Conservation (phyloP, 2,797 vertebrate species). For the Rhinogobio ventralis region DNA sequence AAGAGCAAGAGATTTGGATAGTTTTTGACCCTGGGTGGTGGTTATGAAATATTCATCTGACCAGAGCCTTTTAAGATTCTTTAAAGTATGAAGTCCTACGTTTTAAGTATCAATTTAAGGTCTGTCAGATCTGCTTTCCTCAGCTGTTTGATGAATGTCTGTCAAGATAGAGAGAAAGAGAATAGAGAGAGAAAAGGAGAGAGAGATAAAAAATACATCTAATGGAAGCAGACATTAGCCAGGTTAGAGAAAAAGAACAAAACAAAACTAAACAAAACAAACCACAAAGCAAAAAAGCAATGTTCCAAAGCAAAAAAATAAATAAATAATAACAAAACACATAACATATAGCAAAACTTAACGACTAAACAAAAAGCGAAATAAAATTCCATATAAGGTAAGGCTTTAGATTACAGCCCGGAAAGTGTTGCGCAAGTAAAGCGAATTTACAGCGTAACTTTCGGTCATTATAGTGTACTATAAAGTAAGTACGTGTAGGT, state of each 20-base stretch:
- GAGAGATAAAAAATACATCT: neutral
- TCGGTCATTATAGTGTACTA: no score
- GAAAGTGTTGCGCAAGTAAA: no score
- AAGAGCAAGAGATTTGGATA: constrained; percentile 23
- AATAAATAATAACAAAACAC: neutral
- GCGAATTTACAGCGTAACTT: no score
- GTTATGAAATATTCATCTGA: constrained; percentile 71
- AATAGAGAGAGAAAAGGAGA: neutral
- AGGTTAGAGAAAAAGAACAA: neutral
- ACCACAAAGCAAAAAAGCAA: neutral
- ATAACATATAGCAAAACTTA: neutral
- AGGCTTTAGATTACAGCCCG: no score
- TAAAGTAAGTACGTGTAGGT: no score
- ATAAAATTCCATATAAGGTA: no score
- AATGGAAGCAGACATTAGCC: neutral
- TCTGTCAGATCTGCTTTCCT: constrained; percentile 64
- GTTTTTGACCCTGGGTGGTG: constrained; percentile 64
- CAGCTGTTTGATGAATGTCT: constrained; percentile 47
- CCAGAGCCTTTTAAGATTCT: constrained; percentile 67
- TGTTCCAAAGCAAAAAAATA: neutral
- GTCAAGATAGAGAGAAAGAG: constrained; percentile 31
- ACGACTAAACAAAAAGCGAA: neutral
- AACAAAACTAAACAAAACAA: neutral
- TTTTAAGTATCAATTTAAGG: constrained; percentile 72
- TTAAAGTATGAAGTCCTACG: constrained; percentile 34